These are phyloP conservation scores for Microctonus brassicae DNA, from an alignment of 2,888 invertebrate genomes.

Conservation along the genomic window DNA sequence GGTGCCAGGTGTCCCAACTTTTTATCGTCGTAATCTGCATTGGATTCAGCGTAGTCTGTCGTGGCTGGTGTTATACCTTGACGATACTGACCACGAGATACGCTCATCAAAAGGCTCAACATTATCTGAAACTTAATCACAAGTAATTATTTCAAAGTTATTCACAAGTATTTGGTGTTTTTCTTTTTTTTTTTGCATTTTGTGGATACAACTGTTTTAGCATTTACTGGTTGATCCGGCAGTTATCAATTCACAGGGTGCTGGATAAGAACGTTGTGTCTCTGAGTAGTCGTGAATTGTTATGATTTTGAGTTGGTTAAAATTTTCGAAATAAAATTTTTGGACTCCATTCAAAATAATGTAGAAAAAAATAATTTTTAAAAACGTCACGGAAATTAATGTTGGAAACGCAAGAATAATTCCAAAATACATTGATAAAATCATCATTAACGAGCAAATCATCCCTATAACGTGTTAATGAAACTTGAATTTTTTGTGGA, in stretches of 20 bases:
- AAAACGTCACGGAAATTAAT: slow-evolving; percentile 45
- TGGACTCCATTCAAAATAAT: slow-evolving; percentile 50
- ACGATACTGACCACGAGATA: slow-evolving; percentile 70
- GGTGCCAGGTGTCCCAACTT: slow-evolving; percentile 62
- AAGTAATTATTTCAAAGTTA: neutral
- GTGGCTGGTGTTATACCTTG: slow-evolving; percentile 47
- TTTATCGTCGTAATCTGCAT: slow-evolving; percentile 64
- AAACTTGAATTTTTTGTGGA: slow-evolving; percentile 3
- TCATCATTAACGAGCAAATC: slow-evolving; percentile 37
- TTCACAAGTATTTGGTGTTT: neutral
- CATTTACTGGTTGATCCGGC: neutral
- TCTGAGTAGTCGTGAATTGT: neutral
- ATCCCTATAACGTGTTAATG: slow-evolving; percentile 33
- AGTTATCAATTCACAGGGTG: neutral
- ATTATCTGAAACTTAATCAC: slow-evolving; percentile 57
- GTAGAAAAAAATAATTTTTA: slow-evolving; percentile 49
- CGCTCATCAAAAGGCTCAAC: slow-evolving; percentile 68
- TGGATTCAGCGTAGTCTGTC: slow-evolving; percentile 66
- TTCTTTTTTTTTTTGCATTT: neutral
- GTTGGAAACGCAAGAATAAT: slow-evolving; percentile 45
- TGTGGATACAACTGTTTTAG: neutral
- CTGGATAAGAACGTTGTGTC: neutral
- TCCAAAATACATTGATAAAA: slow-evolving; percentile 39
- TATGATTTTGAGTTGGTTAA: slow-evolving; percentile 26
- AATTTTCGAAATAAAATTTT: slow-evolving; percentile 53